Conservation (phyloP, 2,888 invertebrate genomes). For the Diaperis boleti region DNA sequence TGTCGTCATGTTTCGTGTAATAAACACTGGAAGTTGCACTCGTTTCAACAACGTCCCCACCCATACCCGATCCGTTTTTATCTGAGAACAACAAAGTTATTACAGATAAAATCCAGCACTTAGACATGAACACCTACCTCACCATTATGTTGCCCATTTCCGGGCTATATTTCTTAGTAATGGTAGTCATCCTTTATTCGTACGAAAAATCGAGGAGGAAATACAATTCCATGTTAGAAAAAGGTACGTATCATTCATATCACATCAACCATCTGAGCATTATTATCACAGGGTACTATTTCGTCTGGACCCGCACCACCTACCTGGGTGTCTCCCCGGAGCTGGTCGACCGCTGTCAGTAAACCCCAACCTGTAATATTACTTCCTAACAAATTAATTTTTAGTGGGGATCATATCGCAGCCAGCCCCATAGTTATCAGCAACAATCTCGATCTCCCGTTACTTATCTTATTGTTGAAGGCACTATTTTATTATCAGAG, state of each 20-base stretch:
- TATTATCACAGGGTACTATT: conserved; percentile 33
- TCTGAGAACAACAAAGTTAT: neutral
- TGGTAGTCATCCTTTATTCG: conserved; percentile 28
- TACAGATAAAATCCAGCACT: no score
- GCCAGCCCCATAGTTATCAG: no score
- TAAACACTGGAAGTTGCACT: neutral
- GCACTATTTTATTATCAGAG: conserved; percentile 21
- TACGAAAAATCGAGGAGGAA: conserved; percentile 22
- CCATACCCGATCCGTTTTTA: neutral
- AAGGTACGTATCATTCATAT: conserved; percentile 24
- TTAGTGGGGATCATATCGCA: conserved; percentile 19
- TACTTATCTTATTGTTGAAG: no score
- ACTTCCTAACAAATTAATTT: conserved; percentile 8
- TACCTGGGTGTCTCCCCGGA: conserved; percentile 36
- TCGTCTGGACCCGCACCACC: conserved; percentile 29
- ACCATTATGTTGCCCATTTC: conserved; percentile 35
- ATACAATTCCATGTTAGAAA: conserved; percentile 36
- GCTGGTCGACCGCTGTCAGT: conserved; percentile 33
- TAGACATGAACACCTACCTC: conserved; percentile 35
- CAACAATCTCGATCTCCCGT: no score
- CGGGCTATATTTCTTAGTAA: conserved; percentile 30
- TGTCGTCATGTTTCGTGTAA: no score
- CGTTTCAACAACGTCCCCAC: neutral
- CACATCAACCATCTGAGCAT: neutral
- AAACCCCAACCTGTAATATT: neutral